Conservation (phyloP, 2,888 invertebrate genomes). For the Rhagium mordax region DNA sequence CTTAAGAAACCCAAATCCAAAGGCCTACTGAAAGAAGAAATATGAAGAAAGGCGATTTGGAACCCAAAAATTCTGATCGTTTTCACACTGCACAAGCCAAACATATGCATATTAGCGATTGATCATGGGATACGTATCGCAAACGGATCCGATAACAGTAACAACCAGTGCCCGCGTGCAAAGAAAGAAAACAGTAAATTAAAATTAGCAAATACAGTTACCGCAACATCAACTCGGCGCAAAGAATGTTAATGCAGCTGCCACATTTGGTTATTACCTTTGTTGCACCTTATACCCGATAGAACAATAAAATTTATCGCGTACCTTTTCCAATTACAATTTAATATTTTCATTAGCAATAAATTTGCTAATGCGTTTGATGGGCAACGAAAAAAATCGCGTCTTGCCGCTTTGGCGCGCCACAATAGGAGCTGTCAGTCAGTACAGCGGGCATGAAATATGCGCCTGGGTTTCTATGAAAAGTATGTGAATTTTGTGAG, state of each 20-base stretch:
- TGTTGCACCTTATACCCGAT: not conserved
- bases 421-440: conserved; percentile 35
- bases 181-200: conserved; percentile 10
- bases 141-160: not conserved
- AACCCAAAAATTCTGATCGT: not conserved
- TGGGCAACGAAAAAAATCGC: not conserved
- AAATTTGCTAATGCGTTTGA: not conserved
- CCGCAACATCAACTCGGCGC: not conserved
- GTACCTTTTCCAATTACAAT: not conserved
- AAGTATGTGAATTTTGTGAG: conserved; percentile 40
- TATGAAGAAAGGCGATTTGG: no score
- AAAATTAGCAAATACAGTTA: conserved; percentile 8
- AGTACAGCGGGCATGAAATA: conserved; percentile 44
- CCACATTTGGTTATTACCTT: not conserved
- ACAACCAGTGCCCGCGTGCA: not conserved
- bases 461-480: conserved; percentile 39
- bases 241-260: not conserved
- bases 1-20: no score
- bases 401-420: not conserved
- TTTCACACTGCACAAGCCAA: not conserved
- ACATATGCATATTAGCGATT: not conserved
- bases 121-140: not conserved
- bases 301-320: not conserved
- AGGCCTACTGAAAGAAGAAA: no score
- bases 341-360: not conserved